Base-by-base conservation (phyloP, 1,140 invertebrate species). In the Drosophila suzukii region DNA sequence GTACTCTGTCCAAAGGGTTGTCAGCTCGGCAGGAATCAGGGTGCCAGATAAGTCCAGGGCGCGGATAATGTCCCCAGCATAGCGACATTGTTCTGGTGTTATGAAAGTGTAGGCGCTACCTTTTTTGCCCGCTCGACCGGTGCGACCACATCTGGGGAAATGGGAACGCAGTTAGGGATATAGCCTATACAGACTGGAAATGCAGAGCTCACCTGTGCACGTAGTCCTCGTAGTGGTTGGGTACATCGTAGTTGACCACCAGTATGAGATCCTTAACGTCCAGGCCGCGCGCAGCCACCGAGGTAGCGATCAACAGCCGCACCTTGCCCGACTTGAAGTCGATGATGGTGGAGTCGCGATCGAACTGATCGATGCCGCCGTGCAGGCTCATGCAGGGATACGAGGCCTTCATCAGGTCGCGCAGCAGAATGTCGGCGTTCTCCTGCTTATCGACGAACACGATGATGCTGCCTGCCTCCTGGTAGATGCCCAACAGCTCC, bases 221-320 rank as follows among this genome's bases (percentile, higher is more conserved):
- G 93, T 99, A 99, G 93, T 99, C 99, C 93, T 99, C 99, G 92
- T 99, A 99, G 93, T 99, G 99, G 94, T 99, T 99, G 0, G 99
- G 99, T 92, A 98, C 99, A 93, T 99, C 99, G 93, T 99, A 99
- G 93, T 99, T 99, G 0, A 99, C 96, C 2, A 99, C 99, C 2
- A 99, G 93, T 76, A 99, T 98, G 4, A 99, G 94, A 83, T 99
- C 98, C 92, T 99, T 99, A 0, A 99, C 99, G 93, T 99, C 99
- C 7, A 99, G 93, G 0, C 99, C 99, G 73, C 99, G 93, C 0
- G 98, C 98, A 10, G 98, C 98, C 0, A 99, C 98, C 11, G 98
- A 99, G 0, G 98, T 99, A 0, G 98, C 98, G 3, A 99, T 95
- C 50, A 97, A 91, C 30, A 97, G 90, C 91, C 96, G 96, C 55